Evolutionary conservation across 2,797 vertebrate genomes (phyloP).

Genomic region (Anas bahamensis): DNA sequence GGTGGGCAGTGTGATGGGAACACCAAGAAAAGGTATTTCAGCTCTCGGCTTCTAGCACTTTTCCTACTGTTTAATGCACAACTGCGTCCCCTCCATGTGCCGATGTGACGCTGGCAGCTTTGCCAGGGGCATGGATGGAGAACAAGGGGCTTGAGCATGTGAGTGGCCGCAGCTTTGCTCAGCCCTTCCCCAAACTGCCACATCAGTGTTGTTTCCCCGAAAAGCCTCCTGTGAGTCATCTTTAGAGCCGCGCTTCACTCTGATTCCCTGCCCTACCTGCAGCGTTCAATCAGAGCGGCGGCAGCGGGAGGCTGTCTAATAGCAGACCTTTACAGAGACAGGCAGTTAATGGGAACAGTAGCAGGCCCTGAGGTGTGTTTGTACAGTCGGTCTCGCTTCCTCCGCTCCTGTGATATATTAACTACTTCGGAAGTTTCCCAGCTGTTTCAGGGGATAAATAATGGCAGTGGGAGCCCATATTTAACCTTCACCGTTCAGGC

Average conservation of each 20-base stretch:
- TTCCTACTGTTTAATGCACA: neutral
- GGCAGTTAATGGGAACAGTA: slow-evolving; percentile 72
- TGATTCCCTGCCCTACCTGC: slow-evolving; percentile 31
- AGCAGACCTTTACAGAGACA: slow-evolving; percentile 50
- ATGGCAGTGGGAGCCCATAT: slow-evolving; percentile 74
- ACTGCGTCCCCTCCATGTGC: too few species aligned
- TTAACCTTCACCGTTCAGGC: slow-evolving; percentile 76
- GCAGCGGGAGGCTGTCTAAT: slow-evolving; percentile 62
- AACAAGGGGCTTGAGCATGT: rapidly evolving
- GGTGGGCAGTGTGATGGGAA: neutral
- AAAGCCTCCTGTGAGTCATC: neutral
- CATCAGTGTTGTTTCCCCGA: neutral
- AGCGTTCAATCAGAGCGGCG: slow-evolving; percentile 36
- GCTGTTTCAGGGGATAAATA: slow-evolving; percentile 78
- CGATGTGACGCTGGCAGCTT: neutral
- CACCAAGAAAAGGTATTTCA: neutral
- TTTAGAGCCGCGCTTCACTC: neutral
- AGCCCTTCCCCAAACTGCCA: neutral
- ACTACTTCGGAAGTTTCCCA: slow-evolving; percentile 78
- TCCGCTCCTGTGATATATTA: slow-evolving; percentile 79
- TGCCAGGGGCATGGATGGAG: neutral
- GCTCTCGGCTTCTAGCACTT: neutral
- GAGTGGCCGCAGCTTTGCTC: neutral
- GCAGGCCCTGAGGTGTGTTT: slow-evolving; percentile 80
- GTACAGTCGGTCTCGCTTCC: slow-evolving; percentile 65